Percentiles rank a stretch among this genome's conserved stretches.
Conservation (phyloP, 2,888 invertebrate species). For the Steinernema scapterisci region DNA sequence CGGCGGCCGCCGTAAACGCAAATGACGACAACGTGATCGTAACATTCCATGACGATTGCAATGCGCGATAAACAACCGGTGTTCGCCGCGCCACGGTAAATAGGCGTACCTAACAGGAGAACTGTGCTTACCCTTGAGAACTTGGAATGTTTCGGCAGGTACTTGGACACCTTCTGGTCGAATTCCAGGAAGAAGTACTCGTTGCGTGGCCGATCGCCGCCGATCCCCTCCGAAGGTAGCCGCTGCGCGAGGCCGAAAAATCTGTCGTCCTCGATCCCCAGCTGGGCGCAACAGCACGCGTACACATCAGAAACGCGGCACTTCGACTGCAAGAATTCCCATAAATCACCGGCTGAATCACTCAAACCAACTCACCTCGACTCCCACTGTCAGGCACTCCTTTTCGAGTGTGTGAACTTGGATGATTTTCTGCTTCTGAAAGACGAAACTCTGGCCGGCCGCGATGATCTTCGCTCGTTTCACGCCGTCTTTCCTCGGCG, state of each 20-base stretch:
- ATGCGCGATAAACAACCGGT: constrained; percentile 27
- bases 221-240: constrained; percentile 54
- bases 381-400: constrained; percentile 21
- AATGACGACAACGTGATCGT: constrained; percentile 2
- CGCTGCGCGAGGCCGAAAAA: constrained; percentile 56
- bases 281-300: constrained; percentile 55
- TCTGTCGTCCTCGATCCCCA: constrained; percentile 53
- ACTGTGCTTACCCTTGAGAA: constrained; percentile 49
- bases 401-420: constrained; percentile 18
- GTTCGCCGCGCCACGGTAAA: not conserved
- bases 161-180: constrained; percentile 54
- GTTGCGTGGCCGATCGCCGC: constrained; percentile 55
- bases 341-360: not conserved
- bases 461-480: constrained; percentile 15
- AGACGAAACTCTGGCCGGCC: constrained; percentile 15
- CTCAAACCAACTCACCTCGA: not conserved
- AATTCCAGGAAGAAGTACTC: constrained; percentile 60
- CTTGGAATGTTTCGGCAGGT: constrained; percentile 55
- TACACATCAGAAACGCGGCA: constrained; percentile 55
- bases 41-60: constrained; percentile 23
- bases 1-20: constrained; percentile 18
- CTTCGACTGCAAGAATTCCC: constrained; percentile 44
- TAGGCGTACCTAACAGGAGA: not conserved
- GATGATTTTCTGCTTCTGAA: constrained; percentile 25
- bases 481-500: constrained; percentile 3